Evolutionary conservation across 2,797 vertebrate genomes (phyloP).

Genomic region (Diceros bicornis): DNA sequence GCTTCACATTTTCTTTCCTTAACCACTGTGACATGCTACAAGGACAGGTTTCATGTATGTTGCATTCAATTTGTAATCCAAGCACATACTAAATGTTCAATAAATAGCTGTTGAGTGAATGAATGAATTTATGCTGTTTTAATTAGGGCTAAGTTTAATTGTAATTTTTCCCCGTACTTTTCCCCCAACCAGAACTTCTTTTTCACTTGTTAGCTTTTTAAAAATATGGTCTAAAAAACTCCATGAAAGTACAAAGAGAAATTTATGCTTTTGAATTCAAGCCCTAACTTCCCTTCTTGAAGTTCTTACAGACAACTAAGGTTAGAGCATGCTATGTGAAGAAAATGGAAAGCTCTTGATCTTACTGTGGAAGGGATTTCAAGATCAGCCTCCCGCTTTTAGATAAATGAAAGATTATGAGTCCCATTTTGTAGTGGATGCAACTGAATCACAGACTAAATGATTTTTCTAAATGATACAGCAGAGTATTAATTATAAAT

Average conservation of each 20-base stretch:
- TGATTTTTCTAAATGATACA: neutral
- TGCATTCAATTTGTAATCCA: constrained; percentile 29
- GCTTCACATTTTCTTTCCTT: constrained; percentile 6
- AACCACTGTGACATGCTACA: neutral
- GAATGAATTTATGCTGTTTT: neutral
- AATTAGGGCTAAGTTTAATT: constrained; percentile 18
- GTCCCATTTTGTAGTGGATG: neutral
- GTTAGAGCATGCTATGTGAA: neutral
- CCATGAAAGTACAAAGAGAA: constrained; percentile 27
- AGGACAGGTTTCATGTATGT: neutral
- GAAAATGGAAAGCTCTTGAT: neutral
- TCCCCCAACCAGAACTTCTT: neutral
- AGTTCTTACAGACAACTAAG: constrained; percentile 15
- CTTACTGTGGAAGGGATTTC: neutral
- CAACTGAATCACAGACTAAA: neutral
- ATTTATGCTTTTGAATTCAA: neutral
- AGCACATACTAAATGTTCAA: neutral
- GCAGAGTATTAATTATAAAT: neutral
- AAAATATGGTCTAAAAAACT: constrained; percentile 29
- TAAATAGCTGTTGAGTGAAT: constrained; percentile 2
- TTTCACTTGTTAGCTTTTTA: neutral
- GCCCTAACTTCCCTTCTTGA: constrained; percentile 42
- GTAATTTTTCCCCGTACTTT: neutral
- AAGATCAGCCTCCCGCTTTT: neutral
- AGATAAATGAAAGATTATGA: constrained; percentile 27